phyloP scores from a whole-genome alignment of 2,888 invertebrate genomes.

The Synanthedon tipuliformis region DNA sequence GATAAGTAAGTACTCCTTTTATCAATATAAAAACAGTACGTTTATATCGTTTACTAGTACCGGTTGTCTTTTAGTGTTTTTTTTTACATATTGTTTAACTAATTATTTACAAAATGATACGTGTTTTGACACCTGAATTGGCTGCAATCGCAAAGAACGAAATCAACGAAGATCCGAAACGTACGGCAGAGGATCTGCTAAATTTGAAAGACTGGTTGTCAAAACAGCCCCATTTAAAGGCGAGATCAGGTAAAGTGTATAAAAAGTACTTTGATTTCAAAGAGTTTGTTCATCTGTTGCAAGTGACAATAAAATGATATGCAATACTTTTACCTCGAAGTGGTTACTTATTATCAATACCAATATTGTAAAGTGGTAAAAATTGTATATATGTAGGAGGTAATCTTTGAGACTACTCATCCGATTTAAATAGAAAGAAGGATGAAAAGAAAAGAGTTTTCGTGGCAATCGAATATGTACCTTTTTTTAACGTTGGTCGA shows the following conservation, averaged over 20 bases:
- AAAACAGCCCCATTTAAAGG: conserved; percentile 64
- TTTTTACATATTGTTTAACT: neutral
- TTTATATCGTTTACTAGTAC: conserved; percentile 3
- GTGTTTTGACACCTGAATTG: conserved; percentile 51
- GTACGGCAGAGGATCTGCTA: conserved; percentile 43
- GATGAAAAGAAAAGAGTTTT: too few species aligned
- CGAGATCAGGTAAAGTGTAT: conserved; percentile 58
- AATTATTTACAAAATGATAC: conserved; percentile 26
- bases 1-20: too few species aligned
- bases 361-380: too few species aligned
- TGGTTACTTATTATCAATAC: too few species aligned
- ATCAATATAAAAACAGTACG: conserved; percentile 16
- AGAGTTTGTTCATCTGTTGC: too few species aligned
- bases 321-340: too few species aligned
- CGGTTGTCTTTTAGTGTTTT: neutral
- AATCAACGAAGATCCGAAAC: conserved; percentile 58
- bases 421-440: too few species aligned
- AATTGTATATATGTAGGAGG: too few species aligned
- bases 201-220: conserved; percentile 64
- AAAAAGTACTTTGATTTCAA: neutral
- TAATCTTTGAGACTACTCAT: too few species aligned
- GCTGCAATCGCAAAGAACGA: conserved; percentile 55
- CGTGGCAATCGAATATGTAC: too few species aligned
- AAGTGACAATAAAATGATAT: too few species aligned
- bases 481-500: too few species aligned